These are phyloP conservation scores for Papilio polyxenes DNA, from an alignment of 1,140 invertebrate genomes.

Conservation along the genomic window DNA sequence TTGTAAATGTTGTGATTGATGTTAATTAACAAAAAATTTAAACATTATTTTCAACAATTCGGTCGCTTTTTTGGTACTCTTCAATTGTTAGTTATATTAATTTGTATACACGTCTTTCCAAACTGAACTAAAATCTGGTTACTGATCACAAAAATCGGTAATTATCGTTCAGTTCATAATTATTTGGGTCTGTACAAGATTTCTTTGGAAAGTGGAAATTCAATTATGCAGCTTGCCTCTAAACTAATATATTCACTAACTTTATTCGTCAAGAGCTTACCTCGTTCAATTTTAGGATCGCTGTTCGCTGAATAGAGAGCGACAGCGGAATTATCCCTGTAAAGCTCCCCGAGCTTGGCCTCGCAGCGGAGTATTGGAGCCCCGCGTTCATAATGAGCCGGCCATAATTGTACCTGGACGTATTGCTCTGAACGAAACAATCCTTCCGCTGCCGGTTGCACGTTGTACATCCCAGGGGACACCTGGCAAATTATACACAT, in stretches of 20 bases:
- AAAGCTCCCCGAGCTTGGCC: conserved; percentile 66
- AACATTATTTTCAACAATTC: too few species aligned
- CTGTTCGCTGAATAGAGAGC: conserved; percentile 72
- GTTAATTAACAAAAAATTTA: too few species aligned
- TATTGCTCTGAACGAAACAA: conserved; percentile 64
- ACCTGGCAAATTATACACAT: conserved; percentile 52
- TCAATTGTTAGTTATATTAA: too few species aligned
- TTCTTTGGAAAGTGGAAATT: too few species aligned
- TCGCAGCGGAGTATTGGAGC: conserved; percentile 75
- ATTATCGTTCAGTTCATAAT: too few species aligned
- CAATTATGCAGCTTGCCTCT: too few species aligned
- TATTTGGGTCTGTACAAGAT: too few species aligned
- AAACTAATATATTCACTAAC: not conserved
- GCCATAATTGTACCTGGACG: conserved; percentile 72
- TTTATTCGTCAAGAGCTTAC: conserved; percentile 45
- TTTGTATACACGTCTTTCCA: too few species aligned
- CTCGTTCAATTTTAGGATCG: conserved; percentile 76
- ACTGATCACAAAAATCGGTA: too few species aligned
- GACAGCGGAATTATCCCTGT: conserved; percentile 69
- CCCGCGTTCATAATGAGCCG: conserved; percentile 71
- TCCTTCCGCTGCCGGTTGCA: conserved; percentile 62
- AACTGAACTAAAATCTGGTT: too few species aligned
- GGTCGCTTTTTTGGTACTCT: too few species aligned
- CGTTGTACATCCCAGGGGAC: conserved; percentile 60
- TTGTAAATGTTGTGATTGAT: too few species aligned